Percentiles rank a stretch among this genome's conserved stretches.
These are phyloP conservation scores for Hippolais icterina DNA, from an alignment of 2,113 vertebrate species.

Conservation along the genomic window DNA sequence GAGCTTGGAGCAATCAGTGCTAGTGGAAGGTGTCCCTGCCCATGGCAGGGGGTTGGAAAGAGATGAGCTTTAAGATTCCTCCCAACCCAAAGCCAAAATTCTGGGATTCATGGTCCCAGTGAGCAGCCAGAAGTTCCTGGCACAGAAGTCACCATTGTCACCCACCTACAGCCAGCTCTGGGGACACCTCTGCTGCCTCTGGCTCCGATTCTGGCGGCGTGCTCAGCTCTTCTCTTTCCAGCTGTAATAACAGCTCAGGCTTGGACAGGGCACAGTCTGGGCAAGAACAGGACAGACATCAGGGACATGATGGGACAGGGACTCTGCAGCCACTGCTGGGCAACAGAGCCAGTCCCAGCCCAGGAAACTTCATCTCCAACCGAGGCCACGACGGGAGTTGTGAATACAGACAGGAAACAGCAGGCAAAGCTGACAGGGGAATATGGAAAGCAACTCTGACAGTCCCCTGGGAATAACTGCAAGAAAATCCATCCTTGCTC, in stretches of 20 bases:
- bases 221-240: background rate
- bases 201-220: fast-evolving
- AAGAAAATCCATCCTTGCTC: background rate
- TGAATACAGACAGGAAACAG: background rate
- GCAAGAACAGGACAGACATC: background rate
- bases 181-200: background rate
- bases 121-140: background rate
- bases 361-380: background rate
- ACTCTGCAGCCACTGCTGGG: background rate
- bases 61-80: background rate
- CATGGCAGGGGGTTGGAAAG: background rate
- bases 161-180: background rate
- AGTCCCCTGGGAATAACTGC: background rate
- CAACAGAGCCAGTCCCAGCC: background rate
- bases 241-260: background rate
- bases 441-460: background rate
- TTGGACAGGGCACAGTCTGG: slow-evolving; percentile 19
- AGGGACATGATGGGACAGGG: background rate
- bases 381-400: fast-evolving
- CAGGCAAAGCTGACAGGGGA: background rate
- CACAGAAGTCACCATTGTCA: background rate
- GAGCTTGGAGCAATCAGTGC: background rate
- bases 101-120: background rate
- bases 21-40: background rate
- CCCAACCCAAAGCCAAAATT: background rate